phyloP scores from a whole-genome alignment of 2,797 vertebrate species.

The Myripristis murdjan region DNA sequence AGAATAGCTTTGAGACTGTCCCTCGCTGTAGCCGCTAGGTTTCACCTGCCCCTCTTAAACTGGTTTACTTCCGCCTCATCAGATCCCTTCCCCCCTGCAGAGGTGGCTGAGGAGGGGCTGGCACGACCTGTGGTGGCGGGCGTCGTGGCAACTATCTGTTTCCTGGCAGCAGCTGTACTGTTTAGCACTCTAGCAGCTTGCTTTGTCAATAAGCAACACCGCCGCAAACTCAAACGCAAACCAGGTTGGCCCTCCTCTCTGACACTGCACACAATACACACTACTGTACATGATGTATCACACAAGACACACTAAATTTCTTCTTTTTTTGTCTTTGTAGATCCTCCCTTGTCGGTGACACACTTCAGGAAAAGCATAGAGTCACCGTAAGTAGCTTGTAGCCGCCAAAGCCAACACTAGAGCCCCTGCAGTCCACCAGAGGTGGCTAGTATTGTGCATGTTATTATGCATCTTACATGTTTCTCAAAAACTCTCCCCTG shows the following conservation, averaged over 20 bases:
- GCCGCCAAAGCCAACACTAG: conserved; percentile 43
- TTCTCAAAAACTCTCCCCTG: not conserved
- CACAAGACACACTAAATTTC: conserved; percentile 44
- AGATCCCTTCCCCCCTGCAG: conserved; percentile 96
- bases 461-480: conserved; percentile 45
- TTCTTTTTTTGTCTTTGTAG: conserved; percentile 83
- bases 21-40: conserved; percentile 5
- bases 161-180: conserved; percentile 96
- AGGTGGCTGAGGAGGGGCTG: conserved; percentile 95
- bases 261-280: not conserved
- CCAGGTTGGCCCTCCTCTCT: conserved; percentile 88
- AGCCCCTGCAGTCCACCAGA: conserved; percentile 55
- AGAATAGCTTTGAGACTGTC: not conserved
- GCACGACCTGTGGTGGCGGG: conserved; percentile 97
- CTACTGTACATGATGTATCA: conserved; percentile 5
- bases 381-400: conserved; percentile 94
- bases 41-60: not conserved
- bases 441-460: conserved; percentile 53
- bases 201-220: conserved; percentile 98
- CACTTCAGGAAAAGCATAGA: conserved; percentile 99
- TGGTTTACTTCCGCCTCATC: conserved; percentile 45
- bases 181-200: conserved; percentile 99
- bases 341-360: conserved; percentile 99
- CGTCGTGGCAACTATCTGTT: conserved; percentile 98
- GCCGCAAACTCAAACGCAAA: conserved; percentile 98